Percentiles rank a stretch among this genome's conserved stretches.
Evolutionary conservation across 1,140 invertebrate genomes (phyloP).

Genomic region (Streblospio benedicti): DNA sequence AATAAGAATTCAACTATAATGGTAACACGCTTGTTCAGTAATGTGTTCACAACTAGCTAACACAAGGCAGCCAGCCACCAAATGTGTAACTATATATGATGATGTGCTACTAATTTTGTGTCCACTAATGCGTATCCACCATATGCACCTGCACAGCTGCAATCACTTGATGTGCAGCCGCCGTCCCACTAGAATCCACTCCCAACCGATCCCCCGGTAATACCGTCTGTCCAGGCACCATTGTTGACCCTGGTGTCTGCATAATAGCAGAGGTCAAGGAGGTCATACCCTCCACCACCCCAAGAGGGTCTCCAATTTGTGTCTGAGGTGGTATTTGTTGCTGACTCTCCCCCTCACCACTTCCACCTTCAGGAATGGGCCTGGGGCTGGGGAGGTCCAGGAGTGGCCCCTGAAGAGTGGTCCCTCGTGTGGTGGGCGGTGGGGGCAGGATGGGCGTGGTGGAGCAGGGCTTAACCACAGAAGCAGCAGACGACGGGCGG

Average conservation of each 20-base stretch:
- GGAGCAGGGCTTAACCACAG: background rate
- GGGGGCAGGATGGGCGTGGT: conserved; percentile 26
- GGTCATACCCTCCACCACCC: background rate
- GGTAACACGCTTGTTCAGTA: too few species aligned
- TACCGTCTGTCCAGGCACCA: conserved; percentile 45
- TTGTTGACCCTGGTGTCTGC: conserved; percentile 43
- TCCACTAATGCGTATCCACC: conserved; percentile 48
- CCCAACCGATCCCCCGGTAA: conserved; percentile 43
- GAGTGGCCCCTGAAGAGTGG: conserved; percentile 22
- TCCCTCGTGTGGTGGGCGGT: conserved; percentile 26
- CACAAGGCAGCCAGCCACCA: too few species aligned
- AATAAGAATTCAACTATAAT: too few species aligned
- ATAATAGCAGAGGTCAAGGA: background rate
- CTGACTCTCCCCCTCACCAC: background rate
- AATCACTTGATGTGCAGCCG: conserved; percentile 57
- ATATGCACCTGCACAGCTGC: conserved; percentile 79
- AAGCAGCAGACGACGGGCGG: conserved; percentile 32
- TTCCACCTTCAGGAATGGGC: conserved; percentile 23
- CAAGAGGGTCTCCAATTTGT: too few species aligned
- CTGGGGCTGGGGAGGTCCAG: conserved; percentile 38
- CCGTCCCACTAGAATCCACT: conserved; percentile 47
- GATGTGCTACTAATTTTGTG: too few species aligned
- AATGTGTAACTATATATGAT: too few species aligned
- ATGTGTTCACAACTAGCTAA: too few species aligned
- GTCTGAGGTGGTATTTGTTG: conserved; percentile 14